A percentile compares a stretch with the other conserved stretches of the same genome.
These are phyloP conservation scores for Porites divaricata DNA, from an alignment of 92 coral and sea anemone genomes.

Conservation along the genomic window DNA sequence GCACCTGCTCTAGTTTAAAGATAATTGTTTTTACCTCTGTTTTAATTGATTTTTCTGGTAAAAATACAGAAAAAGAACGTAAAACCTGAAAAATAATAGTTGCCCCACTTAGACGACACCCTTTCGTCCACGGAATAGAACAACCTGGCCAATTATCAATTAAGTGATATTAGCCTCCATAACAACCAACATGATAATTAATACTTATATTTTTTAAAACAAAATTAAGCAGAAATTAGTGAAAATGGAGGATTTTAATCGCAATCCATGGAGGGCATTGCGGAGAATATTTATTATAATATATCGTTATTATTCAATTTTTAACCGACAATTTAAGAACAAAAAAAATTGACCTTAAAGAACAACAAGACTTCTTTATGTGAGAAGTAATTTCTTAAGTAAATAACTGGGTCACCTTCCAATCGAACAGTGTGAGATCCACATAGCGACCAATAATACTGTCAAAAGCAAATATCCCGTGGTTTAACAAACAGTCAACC, in stretches of 20 bases:
- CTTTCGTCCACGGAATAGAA: not conserved
- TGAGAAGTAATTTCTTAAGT: not conserved
- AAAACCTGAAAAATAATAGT: not conserved
- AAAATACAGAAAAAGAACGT: not conserved
- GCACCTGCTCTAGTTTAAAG: not conserved
- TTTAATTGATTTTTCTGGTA: too few relatives aligned
- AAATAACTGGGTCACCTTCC: conserved; percentile 2
- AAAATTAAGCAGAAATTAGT: too few relatives aligned
- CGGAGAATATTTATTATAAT: too few relatives aligned
- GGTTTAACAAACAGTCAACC: not conserved
- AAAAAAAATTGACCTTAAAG: not conserved
- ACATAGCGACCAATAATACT: not conserved
- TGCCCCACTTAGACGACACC: not conserved
- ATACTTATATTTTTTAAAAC: too few relatives aligned
- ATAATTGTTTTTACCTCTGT: not conserved
- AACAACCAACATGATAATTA: not conserved
- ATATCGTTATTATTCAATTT: too few relatives aligned
- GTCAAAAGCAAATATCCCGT: not conserved
- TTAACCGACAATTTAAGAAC: too few relatives aligned
- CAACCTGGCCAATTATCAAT: not conserved
- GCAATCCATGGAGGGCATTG: too few relatives aligned
- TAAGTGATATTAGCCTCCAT: not conserved
- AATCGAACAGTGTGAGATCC: conserved; percentile 4
- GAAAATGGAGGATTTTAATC: too few relatives aligned
- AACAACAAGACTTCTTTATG: not conserved